Conservation (phyloP, 2,888 invertebrate species). For the Eumacrocentrus americanus region DNA sequence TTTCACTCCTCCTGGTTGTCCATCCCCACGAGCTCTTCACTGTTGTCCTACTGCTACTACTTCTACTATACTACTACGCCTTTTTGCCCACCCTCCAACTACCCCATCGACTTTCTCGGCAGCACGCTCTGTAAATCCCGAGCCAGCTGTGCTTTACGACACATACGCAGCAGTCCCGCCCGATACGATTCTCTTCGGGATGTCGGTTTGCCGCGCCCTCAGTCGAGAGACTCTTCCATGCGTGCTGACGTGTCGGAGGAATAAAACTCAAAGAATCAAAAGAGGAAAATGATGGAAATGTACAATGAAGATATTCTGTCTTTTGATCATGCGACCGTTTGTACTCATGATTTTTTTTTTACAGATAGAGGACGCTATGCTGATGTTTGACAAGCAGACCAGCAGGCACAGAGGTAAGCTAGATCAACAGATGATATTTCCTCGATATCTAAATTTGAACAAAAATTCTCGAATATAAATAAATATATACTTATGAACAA, state of each 20-base stretch:
- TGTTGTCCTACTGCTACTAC: background rate
- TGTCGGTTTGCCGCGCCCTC: constrained; percentile 22
- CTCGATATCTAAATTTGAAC: background rate
- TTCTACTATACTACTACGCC: constrained; percentile 3
- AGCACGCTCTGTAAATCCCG: constrained; percentile 50
- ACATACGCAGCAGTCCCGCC: constrained; percentile 21
- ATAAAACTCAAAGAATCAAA: constrained; percentile 8
- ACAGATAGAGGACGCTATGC: constrained; percentile 99
- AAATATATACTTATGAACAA: too few relatives aligned
- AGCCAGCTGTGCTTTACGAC: constrained; percentile 51
- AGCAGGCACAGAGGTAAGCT: constrained; percentile 95
- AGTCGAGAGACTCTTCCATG: background rate
- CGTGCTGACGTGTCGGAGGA: constrained; percentile 15
- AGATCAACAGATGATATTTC: too few relatives aligned
- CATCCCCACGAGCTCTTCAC: constrained; percentile 5
- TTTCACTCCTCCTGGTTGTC: constrained; percentile 1
- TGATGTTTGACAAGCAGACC: constrained; percentile 99
- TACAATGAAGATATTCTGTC: constrained; percentile 5
- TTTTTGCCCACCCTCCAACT: constrained; percentile 23
- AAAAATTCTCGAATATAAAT: background rate
- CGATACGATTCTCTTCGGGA: constrained; percentile 16
- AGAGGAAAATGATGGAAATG: background rate
- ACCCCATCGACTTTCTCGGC: constrained; percentile 41
- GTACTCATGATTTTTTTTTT: constrained; percentile 59
- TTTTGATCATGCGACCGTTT: background rate